A percentile compares a stretch with the other conserved stretches of the same genome.
Conservation (phyloP, 2,797 vertebrate genomes). For the Silurus aristotelis region DNA sequence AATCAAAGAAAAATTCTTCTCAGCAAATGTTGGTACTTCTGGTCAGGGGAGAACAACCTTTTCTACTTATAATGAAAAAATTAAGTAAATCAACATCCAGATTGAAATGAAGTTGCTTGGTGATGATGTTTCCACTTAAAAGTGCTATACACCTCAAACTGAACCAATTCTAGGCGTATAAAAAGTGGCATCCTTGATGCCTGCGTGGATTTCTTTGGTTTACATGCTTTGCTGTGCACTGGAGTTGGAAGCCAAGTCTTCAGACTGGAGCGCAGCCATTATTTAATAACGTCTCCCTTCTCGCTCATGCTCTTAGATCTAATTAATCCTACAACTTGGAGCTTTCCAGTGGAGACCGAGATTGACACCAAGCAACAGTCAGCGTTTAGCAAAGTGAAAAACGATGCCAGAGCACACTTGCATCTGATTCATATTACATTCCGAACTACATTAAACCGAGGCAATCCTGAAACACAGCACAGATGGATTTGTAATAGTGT, state of each 20-base stretch:
- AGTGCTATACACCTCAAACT: not conserved
- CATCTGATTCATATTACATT: constrained; percentile 39
- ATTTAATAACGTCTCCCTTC: constrained; percentile 71
- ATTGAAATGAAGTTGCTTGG: no score
- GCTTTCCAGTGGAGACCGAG: constrained; percentile 61
- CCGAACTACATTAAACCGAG: constrained; percentile 14
- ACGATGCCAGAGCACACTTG: constrained; percentile 29
- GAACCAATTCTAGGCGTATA: not conserved
- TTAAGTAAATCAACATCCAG: not conserved
- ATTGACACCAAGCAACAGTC: constrained; percentile 58
- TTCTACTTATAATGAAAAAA: not conserved
- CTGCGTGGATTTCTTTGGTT: not conserved
- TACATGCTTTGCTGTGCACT: not conserved
- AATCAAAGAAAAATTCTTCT: no score
- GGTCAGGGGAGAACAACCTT: not conserved
- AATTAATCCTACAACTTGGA: constrained; percentile 40
- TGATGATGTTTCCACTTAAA: not conserved
- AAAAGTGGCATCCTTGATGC: not conserved
- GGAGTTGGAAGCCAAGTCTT: not conserved
- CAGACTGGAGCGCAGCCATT: constrained; percentile 24
- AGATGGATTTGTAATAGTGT: constrained; percentile 31
- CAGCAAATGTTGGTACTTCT: not conserved
- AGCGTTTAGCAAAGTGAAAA: constrained; percentile 45
- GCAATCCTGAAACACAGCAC: constrained; percentile 22
- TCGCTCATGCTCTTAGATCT: constrained; percentile 61